phyloP scores from a whole-genome alignment of 2,888 invertebrate genomes.

The Gisinianus flammeolus region DNA sequence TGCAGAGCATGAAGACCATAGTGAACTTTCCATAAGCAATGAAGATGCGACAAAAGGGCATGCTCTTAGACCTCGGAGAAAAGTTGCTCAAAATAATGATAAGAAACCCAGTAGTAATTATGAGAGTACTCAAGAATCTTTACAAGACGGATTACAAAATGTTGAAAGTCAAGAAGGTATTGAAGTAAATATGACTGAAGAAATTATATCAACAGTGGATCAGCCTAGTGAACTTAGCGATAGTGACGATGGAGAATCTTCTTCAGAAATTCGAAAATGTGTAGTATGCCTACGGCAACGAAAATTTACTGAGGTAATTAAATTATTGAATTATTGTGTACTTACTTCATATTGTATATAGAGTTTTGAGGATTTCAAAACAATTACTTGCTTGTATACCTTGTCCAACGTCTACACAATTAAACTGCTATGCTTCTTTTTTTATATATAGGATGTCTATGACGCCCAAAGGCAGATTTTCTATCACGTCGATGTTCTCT shows the following conservation, averaged over 20 bases:
- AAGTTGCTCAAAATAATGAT: background rate
- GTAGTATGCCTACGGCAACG: conserved; percentile 52
- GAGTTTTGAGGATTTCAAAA: too few relatives aligned
- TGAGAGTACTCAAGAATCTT: background rate
- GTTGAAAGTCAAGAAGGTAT: background rate
- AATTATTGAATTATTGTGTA: background rate
- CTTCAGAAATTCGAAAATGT: conserved; percentile 44
- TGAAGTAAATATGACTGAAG: conserved; percentile 14
- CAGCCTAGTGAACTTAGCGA: background rate
- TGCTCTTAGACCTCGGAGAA: conserved; percentile 15
- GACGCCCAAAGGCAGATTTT: too few relatives aligned
- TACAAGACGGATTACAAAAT: background rate
- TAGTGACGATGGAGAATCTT: conserved; percentile 22
- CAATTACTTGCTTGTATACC: too few relatives aligned
- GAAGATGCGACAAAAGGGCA: too few relatives aligned
- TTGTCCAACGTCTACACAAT: too few relatives aligned
- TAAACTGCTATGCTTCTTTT: too few relatives aligned
- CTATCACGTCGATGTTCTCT: conserved; percentile 50
- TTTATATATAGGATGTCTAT: too few relatives aligned
- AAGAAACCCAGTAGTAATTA: conserved; percentile 7
- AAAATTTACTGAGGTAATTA: conserved; percentile 45
- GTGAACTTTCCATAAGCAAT: too few relatives aligned
- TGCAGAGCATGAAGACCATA: too few relatives aligned
- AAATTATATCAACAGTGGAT: background rate
- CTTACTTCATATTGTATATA: background rate